Base-by-base conservation (phyloP, 1,140 invertebrate genomes). In the Pseudomyrmex dendroicus region DNA sequence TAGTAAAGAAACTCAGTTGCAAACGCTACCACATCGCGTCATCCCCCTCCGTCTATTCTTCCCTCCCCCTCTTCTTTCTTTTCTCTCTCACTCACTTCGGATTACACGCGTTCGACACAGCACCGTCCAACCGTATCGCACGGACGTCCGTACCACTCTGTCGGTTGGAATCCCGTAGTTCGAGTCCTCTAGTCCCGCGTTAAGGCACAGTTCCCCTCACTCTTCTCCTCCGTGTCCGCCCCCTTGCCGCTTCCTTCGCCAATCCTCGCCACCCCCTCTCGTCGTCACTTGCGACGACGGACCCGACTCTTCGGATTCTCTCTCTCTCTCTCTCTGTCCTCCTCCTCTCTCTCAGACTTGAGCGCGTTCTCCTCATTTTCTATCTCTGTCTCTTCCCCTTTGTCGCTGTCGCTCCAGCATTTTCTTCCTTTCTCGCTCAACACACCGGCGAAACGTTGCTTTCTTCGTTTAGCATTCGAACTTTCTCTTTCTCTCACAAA, bases 151-250 rank as follows among this genome's bases (percentile, higher is more conserved):
- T 73, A 92, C 89, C 89, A 85, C 83, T 92, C 92, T 91, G 91
- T 87, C 87, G 86, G 90, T 91, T 92, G 90, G 84, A 91, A 94
- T 92, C 91, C 91, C 84, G 76, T 87, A 92, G 85, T 89, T 90
- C 85, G 88, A 89, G 89, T 90, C 89, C 84, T 89, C 90, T 85
- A 59, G 77, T 20, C 74, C 76, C 91, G 89, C 90, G 90, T 86
- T 91, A 92, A 91, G 90, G 82, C 91, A 90, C 72, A 64, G 54
- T 68, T 46, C 70, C 54, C 59, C 80, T 57, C 86, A 64, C 59
- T 83, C 85, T 25, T 78, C 64, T 66, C 70, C 84, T 77, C 22
- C 57, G 62, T 10, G 8, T 17, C 5, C n/a, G n/a, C 54, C 20
- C 87, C 82, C 63, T 76, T 63, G 50, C 59, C 73, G n/a, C 86